Evolutionary conservation across 2,797 vertebrate species (phyloP), one percentile per base, ranked within the genome.

Genomic region (Pangasius macronema): DNA sequence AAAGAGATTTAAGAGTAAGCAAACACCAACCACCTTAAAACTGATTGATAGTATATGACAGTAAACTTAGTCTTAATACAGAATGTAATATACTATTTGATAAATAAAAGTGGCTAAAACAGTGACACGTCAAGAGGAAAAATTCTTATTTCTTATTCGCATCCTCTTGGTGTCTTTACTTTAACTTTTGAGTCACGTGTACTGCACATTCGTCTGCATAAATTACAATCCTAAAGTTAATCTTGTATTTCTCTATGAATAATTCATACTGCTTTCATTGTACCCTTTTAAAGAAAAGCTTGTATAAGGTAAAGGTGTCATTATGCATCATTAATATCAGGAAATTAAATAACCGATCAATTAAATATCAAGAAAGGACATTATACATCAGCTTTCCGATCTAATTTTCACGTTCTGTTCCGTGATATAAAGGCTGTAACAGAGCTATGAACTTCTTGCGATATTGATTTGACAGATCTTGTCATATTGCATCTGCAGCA

Each of bases 401-500:
- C 36, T 83, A 70, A 65, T 49, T 3, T 20, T 33, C 14, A 18
- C 13, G 24, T 76, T n/a, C 24, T n/a, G 57, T 9, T 61, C 36
- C 59, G 20, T 36, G 42, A 24, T 55, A 55, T 55, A 24, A 61
- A 27, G 55, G 61, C 55, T 42, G 27, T 39, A 53, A 82, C 65
- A 68, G 65, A 80, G 14, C 63, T 84, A 68, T 84, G 83, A 67
- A 39, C 61, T 82, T 86, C 24, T 86, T 86, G 76, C 68, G 20
- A 20, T 87, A 65, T 70, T 83, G 84, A 91, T 87, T 83, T 85
- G 75, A 84, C 84, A 79, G 33, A 86, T 80, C 86, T 87, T 91
- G 82, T 90, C 77, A 79, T 89, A 85, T 75, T 55, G 72, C 27
- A 16, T 87, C 87, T 84, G 68, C 82, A 30, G 36, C 46, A 79